Evolutionary conservation across 2,888 invertebrate genomes (phyloP), one percentile per base, ranked within the genome.

Genomic region (Limnephilus lunatus): DNA sequence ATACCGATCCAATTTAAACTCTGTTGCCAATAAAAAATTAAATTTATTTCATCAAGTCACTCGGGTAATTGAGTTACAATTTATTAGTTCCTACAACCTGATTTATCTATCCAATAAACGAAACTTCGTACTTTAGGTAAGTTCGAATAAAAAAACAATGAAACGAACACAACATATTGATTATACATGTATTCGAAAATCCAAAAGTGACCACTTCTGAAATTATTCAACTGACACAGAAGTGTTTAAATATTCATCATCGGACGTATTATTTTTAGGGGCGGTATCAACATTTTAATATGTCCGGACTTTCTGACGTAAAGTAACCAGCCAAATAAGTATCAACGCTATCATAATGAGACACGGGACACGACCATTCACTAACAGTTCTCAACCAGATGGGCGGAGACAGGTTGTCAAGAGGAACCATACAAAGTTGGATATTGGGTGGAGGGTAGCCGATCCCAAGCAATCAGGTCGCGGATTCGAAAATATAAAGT

Each of bases 341-440:
- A 25, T 83, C 32, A 83, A 83, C 83, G 25, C 83, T 35, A 32
- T 35, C 83, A 83, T 83, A 83, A 83, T 35, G 32, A 83, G 83
- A 83, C 83, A 68, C 83, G 25, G 35, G 35, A 83, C 83, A 35
- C 25, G 25, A 35, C 35, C 35, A 83, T 83, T 83, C 32, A 35
- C 19, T 35, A 83, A 83, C 32, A 35, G 31, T 83, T 83, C 25
- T 11, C n/a, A 44, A 44, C 86, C 86, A 48, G n/a, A 44, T 48
- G 86, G 86, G 86, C 86, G 86, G 39, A 44, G 86, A 35, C 44
- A 44, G n/a, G 86, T n/a, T 86, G 86, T 86, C 86, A 86, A 86
- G 68, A 68, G 25, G 53, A 25, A 68, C 68, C n/a, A 68, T 9
- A 68, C 68, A 25, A 86, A 86, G 35, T 35, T 83, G 83, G 19